Evolutionary conservation across 53 echinoderm and acorn worm species (phyloP), one percentile per base, ranked within the genome.

Genomic region (Paracentrotus lividus): DNA sequence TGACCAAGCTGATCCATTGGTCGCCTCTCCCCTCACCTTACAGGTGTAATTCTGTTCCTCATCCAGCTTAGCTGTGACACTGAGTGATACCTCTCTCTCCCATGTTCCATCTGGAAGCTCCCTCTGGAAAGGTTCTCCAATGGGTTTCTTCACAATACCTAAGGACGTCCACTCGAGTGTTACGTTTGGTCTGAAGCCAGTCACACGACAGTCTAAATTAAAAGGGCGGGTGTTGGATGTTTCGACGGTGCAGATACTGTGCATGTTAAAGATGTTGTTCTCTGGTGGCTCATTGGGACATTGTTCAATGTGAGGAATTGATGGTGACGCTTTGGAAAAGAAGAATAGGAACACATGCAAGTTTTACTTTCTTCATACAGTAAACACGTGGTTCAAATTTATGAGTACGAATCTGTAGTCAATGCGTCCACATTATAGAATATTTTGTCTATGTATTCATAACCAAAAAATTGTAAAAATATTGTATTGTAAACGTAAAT

Each of bases 151-250:
- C 54, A 45, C 86, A 32, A 32, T 32, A 1, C 86, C 86, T 0
- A 24, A 53, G 1, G 54, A 53, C 4, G 57, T 34, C 86, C 86
- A 86, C 33, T 55, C 55, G 10, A 86, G 54, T 0, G 86, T 55
- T 20, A 86, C 86, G 33, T 86, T 38, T 23, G 86, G 86, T 56
- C 86, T 86, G 56, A 86, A 86, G 18, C 57, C 86, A 56, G 18
- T 56, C 31, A 86, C 86, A 21, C 55, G 33, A 36, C 86, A 86
- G 6, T 55, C 56, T 36, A 86, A 5, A 56, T 86, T 86, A 29
- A 86, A 86, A 0, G 81, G 81, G 42, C 27, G 9, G 1, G 81
- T 81, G 81, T 81, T 81, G 81, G 81, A 44, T 1, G 81, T 47
- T 81, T 81, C 49, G 1, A 81, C 44, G 16, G 42, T 45, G 81